Base-by-base conservation (phyloP, 1,140 invertebrate species). In the Tenebrio molitor region DNA sequence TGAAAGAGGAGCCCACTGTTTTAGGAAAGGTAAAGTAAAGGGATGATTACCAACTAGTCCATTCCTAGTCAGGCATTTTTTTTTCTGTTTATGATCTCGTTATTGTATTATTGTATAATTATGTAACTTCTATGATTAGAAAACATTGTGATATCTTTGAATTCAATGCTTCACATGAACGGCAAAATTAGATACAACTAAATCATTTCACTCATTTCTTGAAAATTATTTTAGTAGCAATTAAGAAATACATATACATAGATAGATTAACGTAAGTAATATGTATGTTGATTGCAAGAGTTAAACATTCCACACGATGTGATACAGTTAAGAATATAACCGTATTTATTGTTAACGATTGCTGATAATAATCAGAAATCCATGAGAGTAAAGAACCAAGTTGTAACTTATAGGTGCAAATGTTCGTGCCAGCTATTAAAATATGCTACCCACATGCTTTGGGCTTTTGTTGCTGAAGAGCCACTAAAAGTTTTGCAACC, bases 1-100 rank as follows among this genome's bases (percentile, higher is more conserved):
- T 91, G 5, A 92, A 91, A 80, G 91, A 92, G 76, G 90, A 92
- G 80, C 84, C 82, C 2, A 82, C 81, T 4, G 74, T 83, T 64
- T 69, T 81, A 41, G 76, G 77, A 12, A 78, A 79, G 64, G 74
- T 78, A 12, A 74, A 74, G 34, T 79, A 76, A n/a, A 78, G 34
- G 44, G 36, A 62, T 42, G 23, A 67, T 44, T 69, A 53, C 53
- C 25, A 46, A 19, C 58, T 70, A 73, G 65, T 73, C 58, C 65
- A 73, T 72, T 72, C 67, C 74, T 75, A 75, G 74, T 75, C 74
- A 72, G 71, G 70, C 71, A 53, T 50, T 25, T 29, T 17, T 29
- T 53, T 36, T 25, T 69, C 53, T 8, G 42, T 41, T 66, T 66
- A 34, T 69, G 66, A 69, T 69, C 66, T 69, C 66, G 66, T 69